These are phyloP conservation scores for Athetis lepigone DNA, from an alignment of 2,888 invertebrate genomes.

Conservation along the genomic window DNA sequence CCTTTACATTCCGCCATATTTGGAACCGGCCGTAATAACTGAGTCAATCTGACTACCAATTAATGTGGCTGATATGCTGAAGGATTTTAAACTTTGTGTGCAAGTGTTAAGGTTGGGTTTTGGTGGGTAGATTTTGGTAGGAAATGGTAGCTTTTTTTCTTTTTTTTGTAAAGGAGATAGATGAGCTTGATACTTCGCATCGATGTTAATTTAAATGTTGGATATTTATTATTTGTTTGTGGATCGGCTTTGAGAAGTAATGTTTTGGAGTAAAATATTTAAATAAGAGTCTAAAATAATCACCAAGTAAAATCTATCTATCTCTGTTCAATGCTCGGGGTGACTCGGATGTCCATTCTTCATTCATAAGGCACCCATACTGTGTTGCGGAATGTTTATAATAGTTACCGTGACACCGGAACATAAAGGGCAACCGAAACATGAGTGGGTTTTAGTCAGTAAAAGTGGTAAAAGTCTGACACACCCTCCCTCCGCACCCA, in stretches of 20 bases:
- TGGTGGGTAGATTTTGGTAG: conserved; percentile 5
- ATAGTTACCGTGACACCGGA: no score
- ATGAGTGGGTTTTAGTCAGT: no score
- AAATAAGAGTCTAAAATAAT: no score
- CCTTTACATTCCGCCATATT: conserved; percentile 45
- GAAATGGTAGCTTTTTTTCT: conserved; percentile 29
- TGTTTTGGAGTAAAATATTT: no score
- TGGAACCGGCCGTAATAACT: conserved; percentile 41
- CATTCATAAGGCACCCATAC: no score
- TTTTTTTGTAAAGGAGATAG: conserved; percentile 17
- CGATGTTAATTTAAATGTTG: conserved; percentile 39
- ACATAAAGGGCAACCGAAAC: no score
- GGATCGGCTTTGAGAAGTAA: neutral
- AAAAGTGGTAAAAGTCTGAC: no score
- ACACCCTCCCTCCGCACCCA: no score
- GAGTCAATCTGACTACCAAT: conserved; percentile 36
- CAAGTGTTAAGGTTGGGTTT: neutral
- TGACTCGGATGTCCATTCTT: no score
- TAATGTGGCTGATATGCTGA: neutral
- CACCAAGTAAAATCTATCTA: no score
- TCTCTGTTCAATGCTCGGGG: no score
- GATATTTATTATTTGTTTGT: conserved; percentile 47
- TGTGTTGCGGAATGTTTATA: no score
- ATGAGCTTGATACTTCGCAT: conserved; percentile 37
- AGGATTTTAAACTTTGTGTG: neutral